Evolutionary conservation across 1,140 invertebrate species (phyloP).

Genomic region (fruit fly (Drosophila melanogaster)): Release_6_plus_ISO1_MT NT_033779.5:17313501-17314000

Average conservation of each 20-base stretch:
- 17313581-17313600: conserved; percentile 11
- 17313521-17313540: conserved; percentile 59
- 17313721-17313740: conserved; percentile 80
- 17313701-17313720: conserved; percentile 67
- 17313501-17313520: conserved; percentile 46
- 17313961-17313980: conserved; percentile 35
- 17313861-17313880: conserved; percentile 83
- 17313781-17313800: conserved; percentile 9
- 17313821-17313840: conserved; percentile 26
- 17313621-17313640: conserved; percentile 64
- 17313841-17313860: conserved; percentile 77
- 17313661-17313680: conserved; percentile 23
- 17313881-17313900: conserved; percentile 81
- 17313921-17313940: conserved; percentile 26
- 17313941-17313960: not conserved
- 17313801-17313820: conserved; percentile 73
- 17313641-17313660: conserved; percentile 54
- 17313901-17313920: conserved; percentile 76
- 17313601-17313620: conserved; percentile 8
- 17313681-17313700: conserved; percentile 59
- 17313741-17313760: conserved; percentile 49
- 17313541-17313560: conserved; percentile 78
- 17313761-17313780: not conserved
- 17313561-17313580: conserved; percentile 40
- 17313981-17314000: conserved; percentile 54